Evolutionary conservation across 2,113 vertebrate genomes (phyloP).

Genomic region (Planiliza haematocheilus): DNA sequence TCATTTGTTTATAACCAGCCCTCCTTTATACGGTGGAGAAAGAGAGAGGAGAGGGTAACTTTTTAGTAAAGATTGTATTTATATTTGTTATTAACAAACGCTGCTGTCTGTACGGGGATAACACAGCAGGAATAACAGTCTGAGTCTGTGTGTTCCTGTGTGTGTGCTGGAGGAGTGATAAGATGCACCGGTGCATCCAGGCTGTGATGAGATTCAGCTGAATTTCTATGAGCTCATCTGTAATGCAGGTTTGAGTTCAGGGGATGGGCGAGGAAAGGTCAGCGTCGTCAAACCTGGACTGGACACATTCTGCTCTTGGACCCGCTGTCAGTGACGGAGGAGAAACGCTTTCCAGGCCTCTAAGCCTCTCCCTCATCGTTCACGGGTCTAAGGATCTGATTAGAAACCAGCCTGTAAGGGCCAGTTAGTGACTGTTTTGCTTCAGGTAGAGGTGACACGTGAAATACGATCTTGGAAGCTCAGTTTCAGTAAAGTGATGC

Average conservation of each 20-base stretch:
- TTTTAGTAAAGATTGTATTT: no score
- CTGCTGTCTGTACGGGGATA: no score
- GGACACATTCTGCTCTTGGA: constrained; percentile 30
- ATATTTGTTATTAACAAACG: no score
- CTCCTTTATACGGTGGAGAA: neutral
- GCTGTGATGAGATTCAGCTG: constrained; percentile 34
- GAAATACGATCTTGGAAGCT: neutral
- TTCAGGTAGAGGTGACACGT: neutral
- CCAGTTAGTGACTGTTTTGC: neutral
- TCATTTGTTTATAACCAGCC: neutral
- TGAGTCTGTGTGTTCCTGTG: constrained; percentile 4
- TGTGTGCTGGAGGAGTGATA: neutral
- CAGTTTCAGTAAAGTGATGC: no score
- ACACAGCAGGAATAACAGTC: neutral
- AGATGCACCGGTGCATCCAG: constrained; percentile 1
- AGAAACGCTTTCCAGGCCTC: neutral
- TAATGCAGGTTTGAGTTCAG: constrained; percentile 47
- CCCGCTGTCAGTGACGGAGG: constrained; percentile 34
- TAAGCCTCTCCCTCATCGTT: neutral
- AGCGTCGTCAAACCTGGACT: constrained; percentile 23
- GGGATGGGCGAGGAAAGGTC: constrained; percentile 47
- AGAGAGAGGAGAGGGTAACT: fast-evolving
- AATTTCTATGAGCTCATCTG: constrained; percentile 52
- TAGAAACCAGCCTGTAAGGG: no score
- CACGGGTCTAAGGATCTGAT: no score